These are phyloP conservation scores for Sicus ferrugineus DNA, from an alignment of 2,888 invertebrate genomes.

Conservation along the genomic window DNA sequence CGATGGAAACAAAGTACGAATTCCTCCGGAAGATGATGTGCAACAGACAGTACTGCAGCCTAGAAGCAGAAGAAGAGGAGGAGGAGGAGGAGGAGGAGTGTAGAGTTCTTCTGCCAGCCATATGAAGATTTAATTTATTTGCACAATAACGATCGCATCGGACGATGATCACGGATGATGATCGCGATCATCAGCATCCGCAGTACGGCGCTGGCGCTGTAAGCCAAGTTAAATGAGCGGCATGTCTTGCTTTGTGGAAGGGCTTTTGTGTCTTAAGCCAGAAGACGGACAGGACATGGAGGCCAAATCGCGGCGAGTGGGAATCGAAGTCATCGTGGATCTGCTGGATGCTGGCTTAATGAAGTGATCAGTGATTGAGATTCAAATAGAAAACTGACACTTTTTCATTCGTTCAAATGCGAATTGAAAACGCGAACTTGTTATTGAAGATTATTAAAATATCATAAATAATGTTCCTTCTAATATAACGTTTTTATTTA, in stretches of 20 bases:
- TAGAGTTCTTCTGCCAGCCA: background rate
- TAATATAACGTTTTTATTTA: background rate
- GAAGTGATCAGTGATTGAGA: slow-evolving; percentile 23
- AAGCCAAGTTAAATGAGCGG: slow-evolving; percentile 9
- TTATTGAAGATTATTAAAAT: background rate
- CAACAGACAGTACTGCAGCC: background rate
- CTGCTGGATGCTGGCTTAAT: too few relatives aligned
- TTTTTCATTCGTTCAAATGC: slow-evolving; percentile 10
- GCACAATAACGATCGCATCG: slow-evolving; percentile 12
- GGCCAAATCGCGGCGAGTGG: background rate
- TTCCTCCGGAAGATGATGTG: background rate
- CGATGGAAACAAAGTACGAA: slow-evolving; percentile 1
- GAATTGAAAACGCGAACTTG: slow-evolving; percentile 1
- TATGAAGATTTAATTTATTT: slow-evolving; percentile 12
- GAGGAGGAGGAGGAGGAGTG: background rate
- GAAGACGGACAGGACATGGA: background rate
- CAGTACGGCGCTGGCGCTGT: background rate
- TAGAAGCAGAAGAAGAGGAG: background rate
- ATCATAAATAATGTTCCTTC: background rate
- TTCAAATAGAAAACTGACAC: slow-evolving; percentile 15
- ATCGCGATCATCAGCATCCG: slow-evolving; percentile 2
- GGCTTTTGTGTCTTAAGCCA: background rate
- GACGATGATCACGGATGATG: background rate
- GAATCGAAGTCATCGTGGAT: background rate
- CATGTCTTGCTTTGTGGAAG: background rate